phyloP scores from a whole-genome alignment of 2,113 vertebrate species.

The Ifrita kowaldi region DNA sequence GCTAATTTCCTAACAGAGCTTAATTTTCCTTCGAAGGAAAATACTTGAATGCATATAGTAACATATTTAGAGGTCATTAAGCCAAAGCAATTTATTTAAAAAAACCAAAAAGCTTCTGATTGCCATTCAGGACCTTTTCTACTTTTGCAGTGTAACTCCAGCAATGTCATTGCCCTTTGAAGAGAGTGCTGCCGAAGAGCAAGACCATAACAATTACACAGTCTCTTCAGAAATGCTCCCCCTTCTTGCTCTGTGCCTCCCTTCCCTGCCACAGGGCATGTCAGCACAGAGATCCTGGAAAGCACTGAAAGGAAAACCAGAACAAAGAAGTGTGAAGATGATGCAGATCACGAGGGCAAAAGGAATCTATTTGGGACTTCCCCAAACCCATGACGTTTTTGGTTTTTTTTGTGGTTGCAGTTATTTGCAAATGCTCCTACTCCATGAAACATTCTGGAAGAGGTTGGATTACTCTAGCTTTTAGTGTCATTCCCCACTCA shows the following conservation, averaged over 20 bases:
- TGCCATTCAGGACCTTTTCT: not conserved
- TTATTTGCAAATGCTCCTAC: not conserved
- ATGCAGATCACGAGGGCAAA: not conserved
- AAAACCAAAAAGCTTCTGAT: not conserved
- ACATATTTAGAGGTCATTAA: not conserved
- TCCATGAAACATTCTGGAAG: not conserved
- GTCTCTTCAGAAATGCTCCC: not conserved
- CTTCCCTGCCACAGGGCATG: not conserved
- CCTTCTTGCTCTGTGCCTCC: not conserved
- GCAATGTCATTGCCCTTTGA: not conserved
- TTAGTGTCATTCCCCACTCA: not conserved
- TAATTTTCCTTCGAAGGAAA: not conserved
- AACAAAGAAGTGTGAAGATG: not conserved
- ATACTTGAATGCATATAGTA: not conserved
- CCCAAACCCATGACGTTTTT: not conserved
- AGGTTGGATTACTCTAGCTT: not conserved
- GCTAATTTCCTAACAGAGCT: not conserved
- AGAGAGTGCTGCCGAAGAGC: not conserved
- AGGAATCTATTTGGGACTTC: not conserved
- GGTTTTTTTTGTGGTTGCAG: not conserved
- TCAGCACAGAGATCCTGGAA: not conserved
- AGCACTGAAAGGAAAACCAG: not conserved
- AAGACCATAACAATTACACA: accelerated
- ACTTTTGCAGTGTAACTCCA: not conserved
- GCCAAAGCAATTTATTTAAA: not conserved